A percentile compares a stretch with the other conserved stretches of the same genome.
Conservation (phyloP, 1,140 invertebrate genomes). For the Phymorhynchus buccinoides region DNA sequence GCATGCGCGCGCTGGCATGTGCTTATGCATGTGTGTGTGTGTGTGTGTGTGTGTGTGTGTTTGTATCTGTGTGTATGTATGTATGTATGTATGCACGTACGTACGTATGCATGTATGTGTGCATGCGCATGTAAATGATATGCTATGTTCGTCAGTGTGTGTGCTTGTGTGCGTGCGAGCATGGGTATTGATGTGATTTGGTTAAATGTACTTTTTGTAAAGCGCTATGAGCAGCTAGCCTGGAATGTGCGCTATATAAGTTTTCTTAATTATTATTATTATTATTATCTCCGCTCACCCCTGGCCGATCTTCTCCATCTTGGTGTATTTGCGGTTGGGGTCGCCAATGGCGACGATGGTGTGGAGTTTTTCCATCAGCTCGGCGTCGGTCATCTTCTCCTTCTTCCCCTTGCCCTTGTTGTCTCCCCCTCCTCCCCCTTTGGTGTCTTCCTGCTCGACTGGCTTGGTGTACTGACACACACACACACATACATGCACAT, state of each 20-base stretch:
- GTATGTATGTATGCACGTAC: neutral
- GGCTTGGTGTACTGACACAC: constrained; percentile 92
- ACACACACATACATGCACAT: too few relatives aligned
- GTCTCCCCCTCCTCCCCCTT: constrained; percentile 72
- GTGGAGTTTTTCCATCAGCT: constrained; percentile 90
- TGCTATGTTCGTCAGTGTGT: too few relatives aligned
- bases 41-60: neutral
- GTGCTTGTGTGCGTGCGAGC: too few relatives aligned
- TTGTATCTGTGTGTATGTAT: neutral
- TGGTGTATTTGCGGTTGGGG: constrained; percentile 94
- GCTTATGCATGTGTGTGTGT: too few relatives aligned
- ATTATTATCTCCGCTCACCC: neutral
- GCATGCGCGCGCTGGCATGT: neutral
- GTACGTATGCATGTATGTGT: neutral
- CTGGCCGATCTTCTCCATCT: constrained; percentile 87
- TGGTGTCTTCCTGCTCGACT: constrained; percentile 85
- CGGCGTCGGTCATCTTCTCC: constrained; percentile 85
- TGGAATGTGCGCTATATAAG: too few relatives aligned
- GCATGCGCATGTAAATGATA: too few relatives aligned
- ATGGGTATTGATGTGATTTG: too few relatives aligned
- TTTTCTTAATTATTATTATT: too few relatives aligned
- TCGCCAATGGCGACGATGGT: constrained; percentile 80
- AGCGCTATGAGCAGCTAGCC: too few relatives aligned
- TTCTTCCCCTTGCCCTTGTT: constrained; percentile 71
- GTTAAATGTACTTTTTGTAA: too few relatives aligned